Percentiles rank a stretch among this genome's conserved stretches.
Conservation (phyloP, 2,797 vertebrate genomes). For the Champsocephalus esox region DNA sequence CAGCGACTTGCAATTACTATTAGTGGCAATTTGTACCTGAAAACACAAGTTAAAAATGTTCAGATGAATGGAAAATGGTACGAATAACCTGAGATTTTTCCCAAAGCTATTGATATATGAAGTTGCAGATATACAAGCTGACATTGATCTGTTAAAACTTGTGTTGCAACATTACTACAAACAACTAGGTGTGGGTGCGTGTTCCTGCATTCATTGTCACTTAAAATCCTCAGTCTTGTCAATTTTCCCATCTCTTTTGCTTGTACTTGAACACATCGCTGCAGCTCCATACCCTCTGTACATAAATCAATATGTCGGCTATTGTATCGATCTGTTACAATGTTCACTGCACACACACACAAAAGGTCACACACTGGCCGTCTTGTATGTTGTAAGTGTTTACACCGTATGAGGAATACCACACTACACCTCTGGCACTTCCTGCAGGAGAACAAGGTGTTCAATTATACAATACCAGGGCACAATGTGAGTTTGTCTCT, state of each 20-base stretch:
- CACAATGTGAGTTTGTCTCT: background rate
- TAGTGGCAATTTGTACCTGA: constrained; percentile 24
- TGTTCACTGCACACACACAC: background rate
- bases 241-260: background rate
- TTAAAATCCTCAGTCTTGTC: background rate
- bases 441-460: background rate
- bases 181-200: background rate
- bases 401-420: background rate
- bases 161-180: background rate
- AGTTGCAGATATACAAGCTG: background rate
- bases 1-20: background rate
- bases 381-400: background rate
- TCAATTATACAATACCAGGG: background rate
- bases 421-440: background rate
- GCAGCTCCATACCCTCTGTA: background rate
- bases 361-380: too few relatives aligned
- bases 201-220: background rate
- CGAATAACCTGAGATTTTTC: background rate
- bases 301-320: background rate
- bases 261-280: background rate
- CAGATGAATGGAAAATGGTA: background rate
- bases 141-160: background rate
- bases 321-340: background rate
- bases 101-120: background rate
- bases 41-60: constrained; percentile 9